Evolutionary conservation across 2,888 invertebrate species (phyloP).

Genomic region (Trichogramma dendrolimi): DNA sequence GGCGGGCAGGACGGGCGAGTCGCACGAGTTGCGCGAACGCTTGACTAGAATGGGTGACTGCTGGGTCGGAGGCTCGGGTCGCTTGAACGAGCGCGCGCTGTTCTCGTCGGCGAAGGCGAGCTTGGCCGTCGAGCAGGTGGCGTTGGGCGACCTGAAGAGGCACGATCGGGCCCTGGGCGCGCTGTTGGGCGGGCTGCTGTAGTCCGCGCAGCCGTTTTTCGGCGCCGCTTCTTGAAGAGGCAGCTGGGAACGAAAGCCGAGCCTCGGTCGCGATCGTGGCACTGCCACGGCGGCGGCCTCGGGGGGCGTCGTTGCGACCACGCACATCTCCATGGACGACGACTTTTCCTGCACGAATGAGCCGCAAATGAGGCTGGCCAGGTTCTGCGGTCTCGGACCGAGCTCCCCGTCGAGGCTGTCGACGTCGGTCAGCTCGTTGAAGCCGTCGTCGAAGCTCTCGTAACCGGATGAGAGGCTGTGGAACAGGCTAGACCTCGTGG

Average conservation of each 20-base stretch:
- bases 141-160: conserved; percentile 51
- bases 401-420: conserved; percentile 53
- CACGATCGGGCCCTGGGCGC: conserved; percentile 53
- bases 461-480: conserved; percentile 57
- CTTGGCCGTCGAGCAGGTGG: conserved; percentile 37
- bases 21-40: conserved; percentile 29
- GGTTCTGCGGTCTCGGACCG: conserved; percentile 54
- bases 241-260: conserved; percentile 38
- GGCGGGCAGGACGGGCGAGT: conserved; percentile 9
- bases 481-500: conserved; percentile 42
- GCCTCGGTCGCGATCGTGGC: conserved; percentile 35
- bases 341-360: conserved; percentile 49
- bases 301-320: conserved; percentile 47
- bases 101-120: conserved; percentile 36
- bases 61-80: conserved; percentile 63
- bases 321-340: conserved; percentile 37
- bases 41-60: conserved; percentile 44
- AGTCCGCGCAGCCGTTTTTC: conserved; percentile 33
- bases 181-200: conserved; percentile 46
- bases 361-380: conserved; percentile 59
- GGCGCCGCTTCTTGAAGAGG: conserved; percentile 45
- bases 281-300: conserved; percentile 40
- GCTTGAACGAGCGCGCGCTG: conserved; percentile 55
- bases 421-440: conserved; percentile 61
- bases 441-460: conserved; percentile 64